phyloP scores from a whole-genome alignment of 2,113 vertebrate species.

The Sterrhoptilus dennistouni region DNA sequence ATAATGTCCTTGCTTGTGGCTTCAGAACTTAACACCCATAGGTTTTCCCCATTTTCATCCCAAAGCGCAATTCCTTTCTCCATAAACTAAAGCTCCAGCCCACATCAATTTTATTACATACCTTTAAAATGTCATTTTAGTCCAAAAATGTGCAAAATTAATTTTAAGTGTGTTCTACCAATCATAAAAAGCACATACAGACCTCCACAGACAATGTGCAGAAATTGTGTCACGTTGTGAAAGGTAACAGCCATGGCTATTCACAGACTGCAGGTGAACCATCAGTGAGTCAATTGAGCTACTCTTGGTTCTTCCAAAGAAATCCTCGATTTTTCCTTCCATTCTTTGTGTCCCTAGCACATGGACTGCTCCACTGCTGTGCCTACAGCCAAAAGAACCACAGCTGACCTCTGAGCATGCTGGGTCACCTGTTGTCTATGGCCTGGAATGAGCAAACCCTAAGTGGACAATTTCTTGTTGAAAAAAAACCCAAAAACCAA shows the following conservation, averaged over 20 bases:
- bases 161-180: not conserved
- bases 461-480: not conserved
- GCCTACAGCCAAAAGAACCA: not conserved
- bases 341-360: not conserved
- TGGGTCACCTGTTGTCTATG: not conserved
- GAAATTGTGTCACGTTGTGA: not conserved
- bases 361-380: rapidly evolving
- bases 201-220: not conserved
- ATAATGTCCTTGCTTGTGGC: conserved; percentile 14
- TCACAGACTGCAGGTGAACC: not conserved
- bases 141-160: conserved; percentile 5
- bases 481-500: not conserved
- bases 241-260: not conserved
- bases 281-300: rapidly evolving
- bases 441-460: not conserved
- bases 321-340: not conserved
- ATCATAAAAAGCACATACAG: not conserved
- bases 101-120: not conserved
- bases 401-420: too few species aligned
- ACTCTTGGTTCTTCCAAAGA: not conserved
- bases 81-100: conserved; percentile 26
- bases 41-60: not conserved
- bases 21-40: not conserved
- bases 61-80: not conserved
- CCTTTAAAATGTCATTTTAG: not conserved